These are phyloP conservation scores for Stenichneumon culpator DNA, from an alignment of 2,888 invertebrate species.

Conservation along the genomic window DNA sequence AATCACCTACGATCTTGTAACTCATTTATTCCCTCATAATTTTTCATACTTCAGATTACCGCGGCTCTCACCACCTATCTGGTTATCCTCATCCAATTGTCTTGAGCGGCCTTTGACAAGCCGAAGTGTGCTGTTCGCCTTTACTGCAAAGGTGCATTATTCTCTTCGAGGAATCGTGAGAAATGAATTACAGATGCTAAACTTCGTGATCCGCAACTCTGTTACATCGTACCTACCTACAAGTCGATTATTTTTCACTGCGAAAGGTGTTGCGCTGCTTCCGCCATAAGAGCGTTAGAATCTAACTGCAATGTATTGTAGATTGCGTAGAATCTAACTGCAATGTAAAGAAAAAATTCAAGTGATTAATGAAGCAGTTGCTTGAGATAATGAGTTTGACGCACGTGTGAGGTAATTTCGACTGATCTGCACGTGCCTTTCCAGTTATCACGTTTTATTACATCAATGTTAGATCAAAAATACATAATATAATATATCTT, in stretches of 20 bases:
- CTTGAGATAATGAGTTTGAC: background rate
- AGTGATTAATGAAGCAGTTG: background rate
- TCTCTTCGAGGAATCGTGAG: conserved; percentile 7
- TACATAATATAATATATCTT: too few species aligned
- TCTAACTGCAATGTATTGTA: background rate
- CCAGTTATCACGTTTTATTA: background rate
- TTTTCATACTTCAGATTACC: conserved; percentile 76
- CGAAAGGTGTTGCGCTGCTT: background rate
- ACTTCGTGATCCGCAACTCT: background rate
- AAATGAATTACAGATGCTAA: conserved; percentile 31
- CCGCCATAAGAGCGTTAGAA: background rate
- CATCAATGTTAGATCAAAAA: background rate
- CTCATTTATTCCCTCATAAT: conserved; percentile 1
- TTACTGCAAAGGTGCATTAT: background rate
- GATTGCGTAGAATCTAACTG: background rate
- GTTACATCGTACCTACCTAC: background rate
- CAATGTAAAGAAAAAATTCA: background rate
- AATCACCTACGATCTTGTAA: background rate
- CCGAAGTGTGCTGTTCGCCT: background rate
- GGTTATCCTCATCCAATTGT: conserved; percentile 81
- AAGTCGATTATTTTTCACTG: conserved; percentile 12
- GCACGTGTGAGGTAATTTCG: too few species aligned
- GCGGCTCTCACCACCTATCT: conserved; percentile 79
- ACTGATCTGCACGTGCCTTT: background rate
- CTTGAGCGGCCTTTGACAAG: conserved; percentile 56